These are phyloP conservation scores for Drosophila meridionalis DNA, from an alignment of 2,888 invertebrate species.

Conservation along the genomic window DNA sequence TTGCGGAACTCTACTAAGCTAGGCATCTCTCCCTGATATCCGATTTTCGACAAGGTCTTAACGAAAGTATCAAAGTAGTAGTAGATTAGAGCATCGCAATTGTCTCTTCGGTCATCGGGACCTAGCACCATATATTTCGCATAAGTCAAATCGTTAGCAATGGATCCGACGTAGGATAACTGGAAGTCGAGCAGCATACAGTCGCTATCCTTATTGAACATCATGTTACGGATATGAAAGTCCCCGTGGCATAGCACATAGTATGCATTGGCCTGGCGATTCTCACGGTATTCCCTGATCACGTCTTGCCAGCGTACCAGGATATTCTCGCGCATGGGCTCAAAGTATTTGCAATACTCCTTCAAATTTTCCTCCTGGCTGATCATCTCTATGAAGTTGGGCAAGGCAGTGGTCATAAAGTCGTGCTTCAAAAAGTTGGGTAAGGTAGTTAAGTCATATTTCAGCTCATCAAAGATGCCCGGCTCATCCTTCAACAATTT, in stretches of 20 bases:
- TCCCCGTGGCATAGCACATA: constrained; percentile 78
- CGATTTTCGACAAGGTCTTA: constrained; percentile 56
- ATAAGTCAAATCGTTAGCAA: constrained; percentile 62
- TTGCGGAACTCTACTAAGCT: constrained; percentile 51
- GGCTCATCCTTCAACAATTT: constrained; percentile 45
- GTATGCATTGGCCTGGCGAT: constrained; percentile 34
- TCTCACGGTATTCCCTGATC: constrained; percentile 52
- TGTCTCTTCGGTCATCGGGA: constrained; percentile 44
- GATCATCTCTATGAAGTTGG: constrained; percentile 56
- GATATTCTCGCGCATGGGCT: constrained; percentile 39
- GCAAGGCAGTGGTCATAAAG: constrained; percentile 42
- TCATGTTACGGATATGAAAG: constrained; percentile 71
- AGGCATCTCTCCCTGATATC: constrained; percentile 59
- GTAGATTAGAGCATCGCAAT: constrained; percentile 59
- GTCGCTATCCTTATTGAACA: constrained; percentile 67
- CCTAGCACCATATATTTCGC: constrained; percentile 65
- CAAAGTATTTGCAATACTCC: constrained; percentile 59
- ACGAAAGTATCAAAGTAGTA: constrained; percentile 64
- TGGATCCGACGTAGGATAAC: constrained; percentile 60
- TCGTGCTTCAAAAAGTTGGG: constrained; percentile 28
- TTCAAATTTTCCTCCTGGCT: constrained; percentile 37
- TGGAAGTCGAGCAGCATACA: constrained; percentile 76
- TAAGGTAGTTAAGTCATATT: constrained; percentile 31
- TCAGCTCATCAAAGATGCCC: constrained; percentile 19
- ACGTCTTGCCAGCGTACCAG: constrained; percentile 20